phyloP scores from a whole-genome alignment of 2,113 vertebrate genomes.

The Tupaia tana region DNA sequence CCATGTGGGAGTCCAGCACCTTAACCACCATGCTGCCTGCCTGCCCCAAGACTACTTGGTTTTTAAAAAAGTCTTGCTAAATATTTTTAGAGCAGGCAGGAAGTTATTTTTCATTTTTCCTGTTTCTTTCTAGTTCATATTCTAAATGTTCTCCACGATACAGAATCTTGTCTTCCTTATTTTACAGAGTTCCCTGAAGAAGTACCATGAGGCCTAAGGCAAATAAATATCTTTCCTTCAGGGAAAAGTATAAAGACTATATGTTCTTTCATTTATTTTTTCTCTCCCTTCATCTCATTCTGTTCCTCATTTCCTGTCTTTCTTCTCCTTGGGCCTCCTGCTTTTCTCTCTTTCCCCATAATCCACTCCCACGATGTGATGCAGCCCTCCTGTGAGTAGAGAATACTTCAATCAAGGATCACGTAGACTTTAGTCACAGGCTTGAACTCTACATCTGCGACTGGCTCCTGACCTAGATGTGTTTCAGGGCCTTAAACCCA shows the following conservation, averaged over 20 bases:
- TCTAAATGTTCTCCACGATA: neutral
- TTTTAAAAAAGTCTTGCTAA: neutral
- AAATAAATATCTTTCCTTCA: neutral
- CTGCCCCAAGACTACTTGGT: neutral
- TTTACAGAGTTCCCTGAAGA: neutral
- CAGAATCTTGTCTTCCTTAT: neutral
- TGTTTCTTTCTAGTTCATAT: neutral
- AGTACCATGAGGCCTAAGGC: neutral
- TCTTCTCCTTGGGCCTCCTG: neutral
- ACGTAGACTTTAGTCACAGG: neutral
- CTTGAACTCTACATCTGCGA: neutral
- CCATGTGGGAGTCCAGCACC: too few relatives aligned
- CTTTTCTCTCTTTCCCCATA: neutral
- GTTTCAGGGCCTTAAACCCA: neutral
- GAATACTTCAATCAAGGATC: neutral
- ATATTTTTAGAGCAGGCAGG: neutral
- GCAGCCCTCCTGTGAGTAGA: neutral
- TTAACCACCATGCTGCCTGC: too few relatives aligned
- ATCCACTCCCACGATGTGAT: too few relatives aligned
- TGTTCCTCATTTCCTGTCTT: neutral
- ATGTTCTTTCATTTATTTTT: neutral
- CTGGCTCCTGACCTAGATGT: neutral
- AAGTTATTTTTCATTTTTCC: conserved; percentile 26
- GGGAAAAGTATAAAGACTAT: neutral
- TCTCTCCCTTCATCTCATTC: neutral